Evolutionary conservation across 2,888 invertebrate genomes (phyloP).

Genomic region (Eupeodes latifasciatus): DNA sequence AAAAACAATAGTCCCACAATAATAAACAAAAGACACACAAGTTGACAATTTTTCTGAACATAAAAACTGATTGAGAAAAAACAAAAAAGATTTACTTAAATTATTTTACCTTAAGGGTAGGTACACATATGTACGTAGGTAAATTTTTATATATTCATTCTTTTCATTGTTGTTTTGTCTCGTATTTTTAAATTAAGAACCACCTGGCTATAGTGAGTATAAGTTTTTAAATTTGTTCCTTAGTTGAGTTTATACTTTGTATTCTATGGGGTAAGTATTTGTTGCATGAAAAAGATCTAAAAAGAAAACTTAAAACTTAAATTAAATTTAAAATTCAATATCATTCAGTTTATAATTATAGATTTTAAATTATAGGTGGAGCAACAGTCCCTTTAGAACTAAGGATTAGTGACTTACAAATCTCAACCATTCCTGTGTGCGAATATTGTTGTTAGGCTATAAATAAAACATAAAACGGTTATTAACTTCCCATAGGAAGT

Average conservation of each 20-base stretch:
- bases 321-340: too few species aligned
- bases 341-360: too few species aligned
- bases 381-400: too few species aligned
- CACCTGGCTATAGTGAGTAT: not conserved
- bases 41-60: conserved; percentile 11
- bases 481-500: too few species aligned
- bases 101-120: conserved; percentile 12
- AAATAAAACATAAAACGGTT: too few species aligned
- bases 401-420: too few species aligned
- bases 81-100: conserved; percentile 12
- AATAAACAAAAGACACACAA: conserved; percentile 24
- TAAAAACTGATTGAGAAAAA: conserved; percentile 41
- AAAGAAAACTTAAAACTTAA: too few species aligned
- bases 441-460: too few species aligned
- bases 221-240: not conserved
- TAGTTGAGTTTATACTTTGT: not conserved
- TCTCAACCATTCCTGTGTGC: too few species aligned
- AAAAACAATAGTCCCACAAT: not conserved
- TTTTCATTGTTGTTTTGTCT: conserved; percentile 29
- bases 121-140: not conserved
- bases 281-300: not conserved
- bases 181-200: conserved; percentile 48
- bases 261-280: not conserved
- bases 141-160: not conserved
- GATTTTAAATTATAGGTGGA: too few species aligned